Evolutionary conservation across 2,888 invertebrate genomes (phyloP), one percentile per base, ranked within the genome.

Genomic region (Agrochola circellaris): DNA sequence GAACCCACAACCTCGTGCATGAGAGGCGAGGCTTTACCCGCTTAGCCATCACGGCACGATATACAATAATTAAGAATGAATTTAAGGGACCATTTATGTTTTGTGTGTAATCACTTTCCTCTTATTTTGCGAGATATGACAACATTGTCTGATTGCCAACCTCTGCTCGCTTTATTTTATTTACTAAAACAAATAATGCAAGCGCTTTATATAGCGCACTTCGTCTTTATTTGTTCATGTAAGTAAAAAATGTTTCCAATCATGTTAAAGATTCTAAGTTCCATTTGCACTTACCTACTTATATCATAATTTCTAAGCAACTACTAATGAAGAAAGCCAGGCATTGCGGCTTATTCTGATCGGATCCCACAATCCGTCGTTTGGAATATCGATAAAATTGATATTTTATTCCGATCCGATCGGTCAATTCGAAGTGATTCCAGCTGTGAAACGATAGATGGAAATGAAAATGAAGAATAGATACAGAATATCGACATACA

Each of bases 121-220:
- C 26, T 65, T 51, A 64, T 42, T 69, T 38, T 64, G 34, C 26
- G 38, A 68, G 56, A 48, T 65, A 48, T 48, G 17, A 54, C 26
- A 45, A n/a, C 6, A 23, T 42, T 30, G 15, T 54, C n/a, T 6
- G n/a, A 48, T 20, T 17, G 58, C 54, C 15, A 64, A 58, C 30
- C n/a, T 42, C 69, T 34, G 4, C n/a, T n/a, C 9, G 15, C 15
- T 34, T 56, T 42, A 17, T 58, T 34, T 17, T 72, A 9, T 54
- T 42, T 45, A 42, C 7, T 4, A 30, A 66, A 2, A 26, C 17
- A 74, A 73, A 48, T 8, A 75, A 64, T 38, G 17, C n/a, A 34
- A 45, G 45, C 8, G 20, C 34, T 34, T 62, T 54, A 34, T 34
- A 26, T 2, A 17, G 5, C 2, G 45, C 34, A 70, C 4, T 70